Base-by-base conservation (phyloP, 2,113 vertebrate genomes). In the Plotosus lineatus region DNA sequence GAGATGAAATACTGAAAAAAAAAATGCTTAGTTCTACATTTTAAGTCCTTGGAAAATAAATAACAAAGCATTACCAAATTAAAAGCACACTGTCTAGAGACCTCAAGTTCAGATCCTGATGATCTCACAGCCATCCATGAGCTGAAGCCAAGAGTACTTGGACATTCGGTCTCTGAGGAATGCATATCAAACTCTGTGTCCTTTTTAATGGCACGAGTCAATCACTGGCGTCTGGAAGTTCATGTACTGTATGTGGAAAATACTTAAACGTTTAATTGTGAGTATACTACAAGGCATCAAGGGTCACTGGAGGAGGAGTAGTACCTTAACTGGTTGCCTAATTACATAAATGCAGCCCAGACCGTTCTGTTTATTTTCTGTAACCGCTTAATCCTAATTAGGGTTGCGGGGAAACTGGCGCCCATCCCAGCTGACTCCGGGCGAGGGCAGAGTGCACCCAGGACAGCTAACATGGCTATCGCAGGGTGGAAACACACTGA, bases 11-110 rank as follows among this genome's bases (percentile, higher is more conserved):
- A 40, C 17, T 1, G 21, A 26, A 69, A 69, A 69, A 69, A 4
- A 8, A 69, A 44, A 69, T 44, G 65, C 65, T 69, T 44, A 44
- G 23, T 69, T 69, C 44, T 12, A 69, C 23, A 69, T 26, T 69
- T 44, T 44, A 23, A 69, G 40, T 14, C 23, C 23, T 68, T 68
- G 65, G 12, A 26, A 44, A 26, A 14, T 19, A n/a, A 69, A 44
- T n/a, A 68, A 68, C 9, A n/a, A 42, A 42, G 11, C 38, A n/a
- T 66, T 66, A 44, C 65, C 40, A 19, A 31, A 71, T 71, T 48
- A 46, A 46, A 50, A 72, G 26, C 44, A 46, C 4, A 2, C 66
- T 48, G 26, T 48, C 0, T 10, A 10, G 23, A 68, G 38, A 68
- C 15, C 8, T 8, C 38, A 14, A 44, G 38, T 68, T 68, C 2